Conservation (phyloP, 2,888 invertebrate species). For the Philereme vetulata region DNA sequence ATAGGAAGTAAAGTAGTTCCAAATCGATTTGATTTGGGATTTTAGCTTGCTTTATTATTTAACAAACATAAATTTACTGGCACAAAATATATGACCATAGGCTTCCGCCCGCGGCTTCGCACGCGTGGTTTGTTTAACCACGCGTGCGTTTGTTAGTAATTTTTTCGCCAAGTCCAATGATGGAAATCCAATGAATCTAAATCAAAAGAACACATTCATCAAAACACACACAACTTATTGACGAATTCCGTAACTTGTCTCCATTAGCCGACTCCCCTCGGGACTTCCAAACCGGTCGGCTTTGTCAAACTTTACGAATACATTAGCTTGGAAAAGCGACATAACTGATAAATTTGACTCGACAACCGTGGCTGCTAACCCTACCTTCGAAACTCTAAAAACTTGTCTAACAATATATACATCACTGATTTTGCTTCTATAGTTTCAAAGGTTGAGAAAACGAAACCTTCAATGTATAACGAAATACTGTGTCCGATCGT, state of each 20-base stretch:
- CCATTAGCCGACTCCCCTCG: constrained; percentile 61
- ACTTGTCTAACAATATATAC: constrained; percentile 29
- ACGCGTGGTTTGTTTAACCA: no score
- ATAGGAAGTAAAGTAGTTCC: no score
- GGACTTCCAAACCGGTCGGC: constrained; percentile 61
- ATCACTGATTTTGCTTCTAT: constrained; percentile 34
- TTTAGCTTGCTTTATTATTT: no score
- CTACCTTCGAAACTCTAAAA: constrained; percentile 12
- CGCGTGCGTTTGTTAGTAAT: no score
- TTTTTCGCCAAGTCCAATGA: no score
- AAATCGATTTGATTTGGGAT: no score
- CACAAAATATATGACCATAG: no score
- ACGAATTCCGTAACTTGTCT: constrained; percentile 68
- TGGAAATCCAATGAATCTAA: not conserved
- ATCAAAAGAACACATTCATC: constrained; percentile 22
- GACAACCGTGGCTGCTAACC: constrained; percentile 48
- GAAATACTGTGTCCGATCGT: constrained; percentile 1
- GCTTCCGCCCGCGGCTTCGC: no score
- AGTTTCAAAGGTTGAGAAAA: not conserved
- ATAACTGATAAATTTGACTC: constrained; percentile 71
- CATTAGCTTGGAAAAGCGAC: constrained; percentile 70
- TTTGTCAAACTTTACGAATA: constrained; percentile 75
- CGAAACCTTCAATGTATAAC: constrained; percentile 28
- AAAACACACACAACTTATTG: constrained; percentile 55
- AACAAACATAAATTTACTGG: no score